Base-by-base conservation (phyloP, 2,888 invertebrate species). In the Apotomis turbidana region DNA sequence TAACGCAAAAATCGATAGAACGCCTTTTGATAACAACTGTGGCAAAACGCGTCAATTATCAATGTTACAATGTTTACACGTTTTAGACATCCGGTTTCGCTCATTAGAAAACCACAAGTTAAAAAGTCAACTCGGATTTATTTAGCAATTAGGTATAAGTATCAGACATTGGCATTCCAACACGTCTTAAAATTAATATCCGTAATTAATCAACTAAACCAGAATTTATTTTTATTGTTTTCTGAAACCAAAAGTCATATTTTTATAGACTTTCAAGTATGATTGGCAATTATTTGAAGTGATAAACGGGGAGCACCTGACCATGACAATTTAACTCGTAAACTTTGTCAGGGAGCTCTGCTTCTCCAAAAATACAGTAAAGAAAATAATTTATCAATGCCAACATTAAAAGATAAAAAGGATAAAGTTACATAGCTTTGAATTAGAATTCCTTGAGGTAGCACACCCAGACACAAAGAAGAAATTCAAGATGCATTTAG, bases 261-360 rank as follows among this genome's bases (percentile, higher is more conserved):
- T 41, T 41, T n/a, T n/a, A n/a, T 15, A 46, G 12, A 8, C 6
- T 12, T 12, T 36, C 27, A 62, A 69, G 44, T 52, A 62, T 46
- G 54, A n/a, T 61, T 57, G 36, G 46, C 36, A 46, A 38, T 13
- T 10, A 49, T 41, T 57, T 55, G 44, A 62, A 62, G 57, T 4
- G 36, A 58, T 68, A 27, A 51, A 68, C 58, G 62, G 44, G 58
- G 27, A 44, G 58, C 71, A 71, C 68, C 52, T 68, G 68, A 27
- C 71, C 62, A 62, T 68, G 58, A 62, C 68, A 68, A 68, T 72
- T 68, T 59, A 64, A 59, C 64, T 70, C 52, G 36, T 5, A 44
- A 52, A 57, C 27, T 36, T 36, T 3, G 49, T 27, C 55, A 6
- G 64, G 27, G 55, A 55, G 9, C 36, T 4, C 54, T 55, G 12